Base-by-base conservation (phyloP, 2,113 vertebrate species). In the Rhynchomys soricoides region DNA sequence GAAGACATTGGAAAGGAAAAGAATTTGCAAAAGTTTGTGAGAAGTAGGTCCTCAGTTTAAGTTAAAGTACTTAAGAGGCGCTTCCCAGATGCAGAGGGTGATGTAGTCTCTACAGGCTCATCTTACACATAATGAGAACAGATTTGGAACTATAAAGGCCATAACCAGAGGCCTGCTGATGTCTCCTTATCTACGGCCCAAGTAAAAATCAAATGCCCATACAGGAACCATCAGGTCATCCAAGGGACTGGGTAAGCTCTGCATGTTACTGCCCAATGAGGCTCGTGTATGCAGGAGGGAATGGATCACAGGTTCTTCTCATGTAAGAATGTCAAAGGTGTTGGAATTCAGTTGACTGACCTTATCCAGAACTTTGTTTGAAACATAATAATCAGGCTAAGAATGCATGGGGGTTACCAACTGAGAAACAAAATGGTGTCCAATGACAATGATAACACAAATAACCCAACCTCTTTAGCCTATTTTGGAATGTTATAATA, bases 261-360 rank as follows among this genome's bases (percentile, higher is more conserved):
- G 4, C 0, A 0, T 24, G 31, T 9, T 3, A 37, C 26, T 90
- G 43, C 24, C 19, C n/a, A 5, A 5, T 15, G 21, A 37, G 5
- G 21, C 55, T 31, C 24, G 3, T 62, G 1, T 4, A 31, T 50
- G 24, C 2, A 31, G 37, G 43, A 66, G 13, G 11, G 34, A 89
- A 3, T 4, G 26, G 31, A 40, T 5, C 3, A 2, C 7, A 71
- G 24, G 17, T 37, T 43, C 12, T 1, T 57, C 29, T 86, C 31
- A 50, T 34, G 21, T 40, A 5, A 81, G 59, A 77, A 45, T 2
- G 29, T 55, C 4, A 26, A 7, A 21, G 45, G 40, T 59, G n/a
- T 66, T 45, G 7, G 29, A 6, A 92, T 12, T 3, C n/a, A 59
- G 3, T 57, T 24, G n/a, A 8, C 7, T n/a, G 48, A 16, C 11